Base-by-base conservation (phyloP, 2,888 invertebrate genomes). In the Mycalesis mineus region DNA sequence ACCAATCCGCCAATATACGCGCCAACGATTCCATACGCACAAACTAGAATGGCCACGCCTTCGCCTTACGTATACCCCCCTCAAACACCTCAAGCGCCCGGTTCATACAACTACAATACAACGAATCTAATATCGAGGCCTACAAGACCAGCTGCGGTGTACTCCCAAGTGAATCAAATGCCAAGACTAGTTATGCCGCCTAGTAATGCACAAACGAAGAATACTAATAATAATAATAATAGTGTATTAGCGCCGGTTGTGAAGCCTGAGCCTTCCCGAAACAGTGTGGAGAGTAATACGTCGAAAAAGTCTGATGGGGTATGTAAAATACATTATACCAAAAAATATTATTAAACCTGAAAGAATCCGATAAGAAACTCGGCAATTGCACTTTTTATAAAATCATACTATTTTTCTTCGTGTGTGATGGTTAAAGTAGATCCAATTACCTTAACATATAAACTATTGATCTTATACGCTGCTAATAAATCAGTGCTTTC, bases 81-180 rank as follows among this genome's bases (percentile, higher is more conserved):
- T 0, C 63, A 70, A 11, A 57, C 70, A 1, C 60, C 63, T 0
- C 63, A 64, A 22, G 11, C 61, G 8, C 55, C 55, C 8, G 41
- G 55, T 0, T 2, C 52, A 6, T 88, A 86, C 65, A 88, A 87
- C 62, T 88, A 84, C 57, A 82, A 65, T 40, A 85, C 86, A 1
- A 88, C 88, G 0, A 88, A 86, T 40, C 78, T 89, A 84, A 86
- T 88, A 64, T 69, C 87, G 0, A 68, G 87, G 36, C 80, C 86
- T 0, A 73, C 84, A 0, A 69, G 81, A 13, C 86, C 87, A 0
- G 65, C 66, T 7, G 68, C 49, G 13, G 33, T 88, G 28, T 88
- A 88, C 57, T 87, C 88, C 0, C 82, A 81, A 55, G 57, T 84
- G 17, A 77, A 65, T 61, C 88, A 84, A 58, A 65, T 70, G 40